Evolutionary conservation across 2,797 vertebrate genomes (phyloP), one percentile per base, ranked within the genome.

Genomic region (Distichodus sexfasciatus): DNA sequence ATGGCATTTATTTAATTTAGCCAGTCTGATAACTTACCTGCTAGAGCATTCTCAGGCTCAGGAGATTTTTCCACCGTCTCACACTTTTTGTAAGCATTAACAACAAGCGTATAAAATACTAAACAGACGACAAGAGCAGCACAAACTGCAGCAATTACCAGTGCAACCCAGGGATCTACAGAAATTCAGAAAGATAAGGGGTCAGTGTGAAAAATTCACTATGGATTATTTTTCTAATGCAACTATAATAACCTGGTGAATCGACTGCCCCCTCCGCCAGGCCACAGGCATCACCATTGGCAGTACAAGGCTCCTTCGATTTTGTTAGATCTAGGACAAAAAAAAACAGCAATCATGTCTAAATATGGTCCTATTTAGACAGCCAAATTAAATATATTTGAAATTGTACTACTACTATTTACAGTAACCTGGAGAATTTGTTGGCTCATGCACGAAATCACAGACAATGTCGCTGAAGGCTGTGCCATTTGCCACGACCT

Each of bases 281-380:
- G 6, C 9, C 36, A 47, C 79, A 81, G 58, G 50, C 4, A 15
- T 75, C 36, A 43, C 79, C 66, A 26, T n/a, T 50, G 31, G n/a
- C n/a, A n/a, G n/a, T n/a, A n/a, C n/a, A n/a, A n/a, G n/a, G n/a
- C n/a, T n/a, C n/a, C n/a, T n/a, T n/a, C n/a, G n/a, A n/a, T n/a
- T n/a, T n/a, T n/a, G n/a, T n/a, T n/a, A n/a, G n/a, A n/a, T n/a
- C n/a, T n/a, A n/a, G n/a, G n/a, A n/a, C 6, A 12, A 11, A 48
- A 10, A 23, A 48, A 24, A 48, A 12, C n/a, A 46, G 5, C 9
- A 48, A 23, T n/a, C n/a, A n/a, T n/a, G n/a, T n/a, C n/a, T n/a
- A n/a, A n/a, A n/a, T n/a, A n/a, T n/a, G n/a, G n/a, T n/a, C n/a
- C n/a, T n/a, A n/a, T n/a, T n/a, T n/a, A n/a, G n/a, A n/a, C n/a